Evolutionary conservation across 2,888 invertebrate species (phyloP).

Genomic region (Eupithecia centaureata): DNA sequence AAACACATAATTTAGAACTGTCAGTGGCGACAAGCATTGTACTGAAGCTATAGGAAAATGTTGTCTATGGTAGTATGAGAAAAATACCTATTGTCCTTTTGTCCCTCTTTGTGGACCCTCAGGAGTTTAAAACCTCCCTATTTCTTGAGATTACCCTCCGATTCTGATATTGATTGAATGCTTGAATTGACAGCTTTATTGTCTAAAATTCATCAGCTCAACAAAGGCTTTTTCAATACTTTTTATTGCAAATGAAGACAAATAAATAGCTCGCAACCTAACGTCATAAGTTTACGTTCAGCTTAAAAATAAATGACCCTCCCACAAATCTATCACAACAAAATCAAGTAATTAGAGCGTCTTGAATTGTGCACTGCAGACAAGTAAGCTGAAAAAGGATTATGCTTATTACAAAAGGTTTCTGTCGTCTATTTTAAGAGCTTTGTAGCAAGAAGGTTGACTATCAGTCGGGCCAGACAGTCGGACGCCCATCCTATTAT

Average conservation of each 20-base stretch:
- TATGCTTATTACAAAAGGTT: too few relatives aligned
- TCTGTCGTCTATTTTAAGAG: too few relatives aligned
- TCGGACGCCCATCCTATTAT: conserved; percentile 54
- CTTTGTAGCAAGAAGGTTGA: conserved; percentile 12
- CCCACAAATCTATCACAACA: background rate
- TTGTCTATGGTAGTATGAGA: conserved; percentile 49
- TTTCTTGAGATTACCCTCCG: conserved; percentile 53
- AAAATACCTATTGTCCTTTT: conserved; percentile 55
- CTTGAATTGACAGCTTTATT: conserved; percentile 34
- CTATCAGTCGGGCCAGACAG: conserved; percentile 45
- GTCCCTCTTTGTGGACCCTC: conserved; percentile 46
- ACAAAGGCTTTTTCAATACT: background rate
- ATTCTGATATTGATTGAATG: conserved; percentile 36
- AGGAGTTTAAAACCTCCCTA: conserved; percentile 55
- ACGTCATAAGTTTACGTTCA: background rate
- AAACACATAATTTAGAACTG: conserved; percentile 49
- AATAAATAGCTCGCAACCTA: background rate
- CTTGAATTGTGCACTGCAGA: background rate
- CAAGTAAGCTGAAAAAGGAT: too few relatives aligned
- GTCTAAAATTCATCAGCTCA: conserved; percentile 15
- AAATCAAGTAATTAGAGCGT: background rate
- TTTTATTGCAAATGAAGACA: background rate
- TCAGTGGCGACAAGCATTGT: conserved; percentile 40
- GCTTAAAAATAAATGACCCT: background rate
- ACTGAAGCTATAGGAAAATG: conserved; percentile 24